Evolutionary conservation across 2,888 invertebrate genomes (phyloP).

Genomic region (Ochropleura leucogaster): DNA sequence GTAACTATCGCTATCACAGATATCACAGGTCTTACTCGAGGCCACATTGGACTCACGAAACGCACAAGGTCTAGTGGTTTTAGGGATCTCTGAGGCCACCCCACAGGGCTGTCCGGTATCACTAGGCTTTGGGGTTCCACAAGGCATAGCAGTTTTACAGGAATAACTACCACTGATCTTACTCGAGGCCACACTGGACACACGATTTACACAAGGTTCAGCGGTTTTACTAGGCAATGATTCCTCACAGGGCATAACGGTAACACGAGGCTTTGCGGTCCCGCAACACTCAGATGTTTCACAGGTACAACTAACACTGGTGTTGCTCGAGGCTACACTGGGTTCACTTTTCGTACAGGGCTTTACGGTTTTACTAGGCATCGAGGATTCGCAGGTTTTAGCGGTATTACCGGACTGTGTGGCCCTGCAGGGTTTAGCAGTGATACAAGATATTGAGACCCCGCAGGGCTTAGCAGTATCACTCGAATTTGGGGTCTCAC

Average conservation of each 20-base stretch:
- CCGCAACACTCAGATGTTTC: background rate
- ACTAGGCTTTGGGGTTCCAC: background rate
- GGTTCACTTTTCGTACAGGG: background rate
- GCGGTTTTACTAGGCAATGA: too few relatives aligned
- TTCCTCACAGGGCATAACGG: too few relatives aligned
- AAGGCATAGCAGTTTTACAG: background rate
- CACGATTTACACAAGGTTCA: background rate
- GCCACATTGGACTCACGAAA: rapidly evolving
- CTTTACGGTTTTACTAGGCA: background rate
- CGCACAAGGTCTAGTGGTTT: background rate
- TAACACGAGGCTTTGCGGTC: background rate
- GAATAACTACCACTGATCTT: background rate
- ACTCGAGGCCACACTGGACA: rapidly evolving
- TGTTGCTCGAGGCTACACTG: background rate
- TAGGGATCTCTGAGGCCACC: background rate
- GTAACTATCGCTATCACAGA: background rate
- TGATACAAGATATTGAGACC: too few relatives aligned
- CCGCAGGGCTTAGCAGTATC: background rate
- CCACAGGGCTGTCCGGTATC: background rate
- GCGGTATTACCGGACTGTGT: too few relatives aligned
- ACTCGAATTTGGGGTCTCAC: background rate
- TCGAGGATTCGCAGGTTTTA: too few relatives aligned
- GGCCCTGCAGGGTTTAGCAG: too few relatives aligned
- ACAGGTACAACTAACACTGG: background rate
- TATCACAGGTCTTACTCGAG: background rate